Evolutionary conservation across 1,140 invertebrate genomes (phyloP).

Genomic region (Danaus plexippus): DNA sequence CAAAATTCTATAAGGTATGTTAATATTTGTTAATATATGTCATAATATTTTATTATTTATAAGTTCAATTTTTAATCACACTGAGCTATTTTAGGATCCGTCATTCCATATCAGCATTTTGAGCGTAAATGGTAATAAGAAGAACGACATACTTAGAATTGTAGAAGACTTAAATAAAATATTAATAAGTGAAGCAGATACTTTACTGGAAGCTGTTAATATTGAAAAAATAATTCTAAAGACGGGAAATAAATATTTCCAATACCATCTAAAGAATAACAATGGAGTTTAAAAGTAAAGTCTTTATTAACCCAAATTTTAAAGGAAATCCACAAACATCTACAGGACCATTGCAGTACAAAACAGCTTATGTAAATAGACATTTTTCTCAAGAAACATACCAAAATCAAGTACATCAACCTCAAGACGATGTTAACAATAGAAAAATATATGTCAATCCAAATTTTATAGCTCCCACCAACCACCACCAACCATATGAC

Average conservation of each 20-base stretch:
- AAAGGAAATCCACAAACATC: conserved; percentile 21
- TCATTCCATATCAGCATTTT: conserved; percentile 81
- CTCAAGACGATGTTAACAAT: conserved; percentile 14
- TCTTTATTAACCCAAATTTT: conserved; percentile 61
- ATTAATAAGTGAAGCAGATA: conserved; percentile 30
- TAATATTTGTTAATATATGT: conserved; percentile 1
- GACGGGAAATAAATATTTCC: conserved; percentile 54
- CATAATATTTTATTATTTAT: conserved; percentile 2
- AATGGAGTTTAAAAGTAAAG: conserved; percentile 38
- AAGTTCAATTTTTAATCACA: background rate
- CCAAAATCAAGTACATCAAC: background rate
- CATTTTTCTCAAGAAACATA: conserved; percentile 6
- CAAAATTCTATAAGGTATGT: conserved; percentile 53
- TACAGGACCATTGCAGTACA: conserved; percentile 3
- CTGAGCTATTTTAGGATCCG: conserved; percentile 72
- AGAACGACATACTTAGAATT: conserved; percentile 52
- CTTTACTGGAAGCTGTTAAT: conserved; percentile 19
- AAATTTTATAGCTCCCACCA: conserved; percentile 37
- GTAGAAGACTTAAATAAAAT: conserved; percentile 40
- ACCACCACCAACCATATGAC: background rate
- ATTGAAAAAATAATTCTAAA: conserved; percentile 49
- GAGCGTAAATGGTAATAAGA: conserved; percentile 76
- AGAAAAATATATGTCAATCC: conserved; percentile 57
- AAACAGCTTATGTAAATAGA: conserved; percentile 19
- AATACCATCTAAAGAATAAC: conserved; percentile 29